phyloP scores from a whole-genome alignment of 2,888 invertebrate species.

The Euproctis similis region DNA sequence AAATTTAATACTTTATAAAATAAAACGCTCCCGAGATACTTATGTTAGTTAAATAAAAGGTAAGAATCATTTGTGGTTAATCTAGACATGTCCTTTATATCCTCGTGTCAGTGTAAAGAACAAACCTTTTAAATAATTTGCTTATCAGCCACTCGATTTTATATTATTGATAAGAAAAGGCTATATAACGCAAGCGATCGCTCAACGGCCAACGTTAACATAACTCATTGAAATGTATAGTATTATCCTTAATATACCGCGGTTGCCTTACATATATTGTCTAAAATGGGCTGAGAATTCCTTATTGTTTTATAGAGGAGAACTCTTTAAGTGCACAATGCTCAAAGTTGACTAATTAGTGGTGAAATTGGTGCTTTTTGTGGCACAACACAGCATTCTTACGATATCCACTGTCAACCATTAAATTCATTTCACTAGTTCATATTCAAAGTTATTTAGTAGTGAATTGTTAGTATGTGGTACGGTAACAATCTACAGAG shows the following conservation, averaged over 20 bases:
- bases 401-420: not conserved
- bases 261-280: constrained; percentile 25
- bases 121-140: constrained; percentile 28
- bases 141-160: constrained; percentile 50
- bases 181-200: constrained; percentile 62
- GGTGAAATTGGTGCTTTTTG: constrained; percentile 9
- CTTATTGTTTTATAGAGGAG: constrained; percentile 25
- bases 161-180: constrained; percentile 52
- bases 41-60: constrained; percentile 14
- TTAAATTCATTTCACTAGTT: not conserved
- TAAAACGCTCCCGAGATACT: too few relatives aligned
- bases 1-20: too few relatives aligned
- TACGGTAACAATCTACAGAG: constrained; percentile 73
- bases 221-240: constrained; percentile 44
- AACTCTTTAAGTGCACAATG: constrained; percentile 40
- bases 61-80: constrained; percentile 12
- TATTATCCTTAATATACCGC: constrained; percentile 26
- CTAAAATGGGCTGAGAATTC: constrained; percentile 56
- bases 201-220: constrained; percentile 55
- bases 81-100: not conserved
- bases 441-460: constrained; percentile 5
- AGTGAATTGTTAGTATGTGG: constrained; percentile 47
- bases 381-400: not conserved
- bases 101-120: constrained; percentile 4
- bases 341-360: constrained; percentile 20